These are phyloP conservation scores for Drosophila albomicans DNA, from an alignment of 1,140 invertebrate genomes.

Conservation along the genomic window DNA sequence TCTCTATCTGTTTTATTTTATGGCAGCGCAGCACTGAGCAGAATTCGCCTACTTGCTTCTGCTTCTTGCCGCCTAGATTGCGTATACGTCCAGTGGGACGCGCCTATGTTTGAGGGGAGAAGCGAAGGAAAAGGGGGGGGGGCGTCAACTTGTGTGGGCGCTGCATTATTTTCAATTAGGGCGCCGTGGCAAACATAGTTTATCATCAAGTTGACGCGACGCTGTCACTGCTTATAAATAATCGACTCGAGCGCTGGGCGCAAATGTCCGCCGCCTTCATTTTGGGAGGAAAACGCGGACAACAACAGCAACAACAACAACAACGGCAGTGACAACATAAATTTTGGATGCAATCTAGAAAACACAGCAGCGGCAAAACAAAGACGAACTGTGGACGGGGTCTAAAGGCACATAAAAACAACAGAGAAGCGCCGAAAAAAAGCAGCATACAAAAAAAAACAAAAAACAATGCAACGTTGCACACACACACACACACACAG, in stretches of 20 bases:
- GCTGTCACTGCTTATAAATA: slow-evolving; percentile 83
- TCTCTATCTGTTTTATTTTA: slow-evolving; percentile 6
- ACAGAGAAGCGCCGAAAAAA: slow-evolving; percentile 42
- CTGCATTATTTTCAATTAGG: slow-evolving; percentile 81
- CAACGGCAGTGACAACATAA: slow-evolving; percentile 73
- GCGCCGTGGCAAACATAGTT: slow-evolving; percentile 80
- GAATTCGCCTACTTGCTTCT: no score
- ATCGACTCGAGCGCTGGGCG: slow-evolving; percentile 68
- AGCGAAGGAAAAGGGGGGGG: background rate
- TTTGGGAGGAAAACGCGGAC: slow-evolving; percentile 40
- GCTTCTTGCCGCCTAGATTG: slow-evolving; percentile 47
- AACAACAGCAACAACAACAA: slow-evolving; percentile 26
- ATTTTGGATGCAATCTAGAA: slow-evolving; percentile 80
- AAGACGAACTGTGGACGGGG: slow-evolving; percentile 31
- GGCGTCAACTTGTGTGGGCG: background rate
- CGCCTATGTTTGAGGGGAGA: slow-evolving; percentile 19
- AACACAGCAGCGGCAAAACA: slow-evolving; percentile 34
- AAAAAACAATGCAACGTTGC: slow-evolving; percentile 49
- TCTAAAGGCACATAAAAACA: slow-evolving; percentile 69
- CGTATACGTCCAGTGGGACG: slow-evolving; percentile 77
- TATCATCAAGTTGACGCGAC: slow-evolving; percentile 82
- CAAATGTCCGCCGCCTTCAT: slow-evolving; percentile 66
- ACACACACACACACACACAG: slow-evolving; percentile 46
- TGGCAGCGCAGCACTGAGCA: background rate
- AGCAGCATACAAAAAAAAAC: slow-evolving; percentile 43